phyloP scores from a whole-genome alignment of 2,888 invertebrate genomes.

The Ischnus inquisitorius region DNA sequence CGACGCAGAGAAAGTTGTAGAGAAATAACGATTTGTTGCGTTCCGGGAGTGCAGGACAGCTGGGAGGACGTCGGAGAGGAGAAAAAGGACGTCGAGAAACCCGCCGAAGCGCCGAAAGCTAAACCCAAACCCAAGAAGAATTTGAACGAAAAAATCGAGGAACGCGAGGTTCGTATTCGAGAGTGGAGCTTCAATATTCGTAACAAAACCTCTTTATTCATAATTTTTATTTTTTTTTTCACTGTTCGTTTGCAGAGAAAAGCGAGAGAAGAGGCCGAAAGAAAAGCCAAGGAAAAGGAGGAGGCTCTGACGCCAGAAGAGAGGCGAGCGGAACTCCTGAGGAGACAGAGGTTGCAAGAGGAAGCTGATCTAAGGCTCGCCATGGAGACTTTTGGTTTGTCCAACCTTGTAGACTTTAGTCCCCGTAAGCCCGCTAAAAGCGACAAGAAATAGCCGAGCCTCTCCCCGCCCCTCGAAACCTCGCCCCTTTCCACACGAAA shows the following conservation, averaged over 20 bases:
- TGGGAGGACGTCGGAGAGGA: constrained; percentile 97
- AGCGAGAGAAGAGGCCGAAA: constrained; percentile 89
- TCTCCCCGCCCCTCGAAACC: not conserved
- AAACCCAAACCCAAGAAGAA: constrained; percentile 91
- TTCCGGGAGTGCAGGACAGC: constrained; percentile 90
- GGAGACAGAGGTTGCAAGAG: constrained; percentile 93
- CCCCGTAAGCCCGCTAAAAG: constrained; percentile 82
- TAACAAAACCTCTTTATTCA: too few relatives aligned
- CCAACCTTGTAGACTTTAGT: constrained; percentile 85
- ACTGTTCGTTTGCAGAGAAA: constrained; percentile 85
- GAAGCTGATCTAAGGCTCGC: constrained; percentile 95
- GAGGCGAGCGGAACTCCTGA: constrained; percentile 91
- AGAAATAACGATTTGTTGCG: constrained; percentile 17
- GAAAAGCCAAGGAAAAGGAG: constrained; percentile 87
- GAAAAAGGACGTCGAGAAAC: constrained; percentile 91
- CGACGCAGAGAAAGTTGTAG: not conserved
- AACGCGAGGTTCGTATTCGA: constrained; percentile 90
- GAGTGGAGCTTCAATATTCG: not conserved
- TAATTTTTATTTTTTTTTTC: constrained; percentile 30
- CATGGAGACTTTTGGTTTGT: constrained; percentile 94
- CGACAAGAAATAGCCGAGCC: constrained; percentile 80
- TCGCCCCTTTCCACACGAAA: not conserved
- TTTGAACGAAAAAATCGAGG: constrained; percentile 93
- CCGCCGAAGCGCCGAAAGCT: constrained; percentile 88
- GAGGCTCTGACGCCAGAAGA: constrained; percentile 92